Base-by-base conservation (phyloP, 2,113 vertebrate genomes). In the Struthidea cinerea region DNA sequence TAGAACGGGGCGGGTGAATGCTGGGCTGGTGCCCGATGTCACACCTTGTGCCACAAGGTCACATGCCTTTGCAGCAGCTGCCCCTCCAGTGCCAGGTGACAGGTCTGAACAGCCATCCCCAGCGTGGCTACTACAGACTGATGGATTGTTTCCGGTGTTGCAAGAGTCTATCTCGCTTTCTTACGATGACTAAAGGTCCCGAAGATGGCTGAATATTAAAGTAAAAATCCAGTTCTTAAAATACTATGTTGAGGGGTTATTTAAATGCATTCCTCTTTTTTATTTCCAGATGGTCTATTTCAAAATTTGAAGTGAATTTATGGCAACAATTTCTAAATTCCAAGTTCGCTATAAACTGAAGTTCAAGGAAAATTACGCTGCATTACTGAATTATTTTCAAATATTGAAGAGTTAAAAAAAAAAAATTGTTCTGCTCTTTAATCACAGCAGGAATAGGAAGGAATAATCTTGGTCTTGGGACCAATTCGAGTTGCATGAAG, bases 1-100 rank as follows among this genome's bases (percentile, higher is more conserved):
- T 8, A 16, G 19, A 21, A 27, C 0, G 0, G 13, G 8, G 19
- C 18, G 52, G 18, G 32, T 8, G 26, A 49, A 16, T 5, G 60
- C 30, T 70, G 64, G 41, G 5, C 56, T 35, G 6, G 21, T 37
- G 60, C 10, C 74, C 2, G 0, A 3, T 19, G 28, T 60, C 7
- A 18, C 65, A 44, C 42, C 60, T 37, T 44, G 69, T 74, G 71
- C 57, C 33, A 47, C 4, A 5, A 19, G 53, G 11, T 28, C 56
- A 10, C 1, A 6, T 27, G 49, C 28, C 24, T 30, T 14, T 11
- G 32, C 24, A 55, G 63, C 75, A 49, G 27, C 59, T 69, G 53
- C 19, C 37, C 37, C 64, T 47, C 5, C 71, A 19, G 55, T 0
- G 8, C 55, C 63, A 46, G 33, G 3, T 24, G 7, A 20, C 77